A percentile compares a stretch with the other conserved stretches of the same genome.
Evolutionary conservation across 37 sponge, comb jelly and placozoan species (phyloP).

Genomic region (Geodia barretti): DNA sequence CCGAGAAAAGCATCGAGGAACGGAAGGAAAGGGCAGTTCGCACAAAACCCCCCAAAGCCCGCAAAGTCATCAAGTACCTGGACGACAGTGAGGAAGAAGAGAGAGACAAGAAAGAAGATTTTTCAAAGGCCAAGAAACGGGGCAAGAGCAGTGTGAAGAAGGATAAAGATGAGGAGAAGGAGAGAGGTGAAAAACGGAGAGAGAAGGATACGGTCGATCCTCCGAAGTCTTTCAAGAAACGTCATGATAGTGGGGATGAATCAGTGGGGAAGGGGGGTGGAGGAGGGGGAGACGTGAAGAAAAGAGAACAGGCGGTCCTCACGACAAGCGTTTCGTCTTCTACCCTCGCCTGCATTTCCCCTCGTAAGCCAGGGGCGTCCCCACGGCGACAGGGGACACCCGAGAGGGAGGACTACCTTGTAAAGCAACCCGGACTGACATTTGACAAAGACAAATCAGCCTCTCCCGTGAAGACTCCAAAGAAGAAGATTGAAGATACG

Average conservation of each 20-base stretch:
- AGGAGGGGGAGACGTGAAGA: no score
- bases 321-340: not conserved
- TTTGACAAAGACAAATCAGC: not conserved
- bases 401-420: not conserved
- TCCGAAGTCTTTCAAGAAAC: no score
- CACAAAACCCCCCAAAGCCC: not conserved
- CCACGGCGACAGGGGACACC: not conserved
- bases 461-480: not conserved
- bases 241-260: no score
- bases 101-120: not conserved
- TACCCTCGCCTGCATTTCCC: not conserved
- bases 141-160: not conserved
- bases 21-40: not conserved
- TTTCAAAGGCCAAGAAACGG: not conserved
- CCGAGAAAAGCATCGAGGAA: no score
- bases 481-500: not conserved
- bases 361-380: not conserved
- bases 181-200: no score
- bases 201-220: no score
- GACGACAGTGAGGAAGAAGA: constrained; percentile 10
- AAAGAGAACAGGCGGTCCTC: not conserved
- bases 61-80: constrained; percentile 14
- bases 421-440: not conserved
- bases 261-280: no score
- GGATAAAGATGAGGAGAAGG: no score